Base-by-base conservation (phyloP, 2,797 vertebrate genomes). In the Selene dorsalis region DNA sequence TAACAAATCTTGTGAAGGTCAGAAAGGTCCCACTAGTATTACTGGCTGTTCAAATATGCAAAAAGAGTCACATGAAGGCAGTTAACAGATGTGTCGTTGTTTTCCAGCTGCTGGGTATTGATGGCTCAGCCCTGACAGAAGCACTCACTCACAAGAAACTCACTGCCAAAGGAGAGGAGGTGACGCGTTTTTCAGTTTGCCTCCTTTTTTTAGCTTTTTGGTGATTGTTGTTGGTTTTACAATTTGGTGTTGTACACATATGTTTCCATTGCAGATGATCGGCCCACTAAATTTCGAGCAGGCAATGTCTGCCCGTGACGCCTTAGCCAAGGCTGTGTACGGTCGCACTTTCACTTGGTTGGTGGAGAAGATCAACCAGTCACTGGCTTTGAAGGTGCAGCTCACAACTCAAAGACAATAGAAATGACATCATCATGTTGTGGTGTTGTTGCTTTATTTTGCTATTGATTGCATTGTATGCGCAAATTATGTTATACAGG, bases 101-200 rank as follows among this genome's bases (percentile, higher is more conserved):
- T 73, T 85, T 92, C 50, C 95, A 99, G 98, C 96, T 99, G 86
- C 91, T 99, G 45, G 95, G 94, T 8, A 96, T 99, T 30, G 95
- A 97, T 38, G 94, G 93, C 52, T 89, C 92, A 0, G 93, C 92
- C 4, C 94, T 99, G 53, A 91, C 93, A 79, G 95, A 97, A 84
- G 96, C 97, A 0, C 90, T 99, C 86, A 99, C 93, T 41, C 98
- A 99, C 92, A 98, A 96, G 95, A 99, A 98, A 91, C 97, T 99
- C 90, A 97, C 96, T 39, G 97, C 98, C 80, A 99, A 99, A 92
- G 98, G 96, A 62, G 98, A 99, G 60, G 97, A 99, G 96, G 98
- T 99, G 85, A 85, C 55, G 20, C 32, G 39, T 55, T 41, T 50
- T 64, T 64, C 22, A 64, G 43, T 26, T n/a, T 38, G 32, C 63